Evolutionary conservation across 2,888 invertebrate genomes (phyloP), one percentile per base, ranked within the genome.

Genomic region (Thysanoteuthis rhombus): DNA sequence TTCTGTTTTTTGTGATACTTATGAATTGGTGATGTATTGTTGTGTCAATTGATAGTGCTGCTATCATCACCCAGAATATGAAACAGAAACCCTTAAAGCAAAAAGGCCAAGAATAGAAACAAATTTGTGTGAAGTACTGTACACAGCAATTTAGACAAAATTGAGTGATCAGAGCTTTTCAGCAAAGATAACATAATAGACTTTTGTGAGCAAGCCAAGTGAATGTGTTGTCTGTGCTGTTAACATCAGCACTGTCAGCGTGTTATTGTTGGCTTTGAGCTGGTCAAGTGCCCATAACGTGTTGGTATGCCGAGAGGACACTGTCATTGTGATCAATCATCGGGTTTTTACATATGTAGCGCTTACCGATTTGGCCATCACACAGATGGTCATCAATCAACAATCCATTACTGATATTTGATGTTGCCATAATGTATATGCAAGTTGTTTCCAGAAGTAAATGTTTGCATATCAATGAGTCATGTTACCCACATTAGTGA

Each of bases 261-360:
- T 36, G n/a, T 75, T 75, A 75, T 75, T 75, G 75, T 75, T 75
- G n/a, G 75, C 75, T 75, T 75, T 75, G 75, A 75, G 75, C 75
- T 75, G 75, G 75, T 75, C 75, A 75, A 75, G 75, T 75, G 75
- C 75, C n/a, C n/a, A 75, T 75, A 75, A 75, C n/a, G 75, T 75
- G 75, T 75, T 36, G 75, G 75, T 36, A n/a, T 75, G 75, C 75
- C 2, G 75, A 75, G n/a, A n/a, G 75, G 75, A 75, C 75, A 75
- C 19, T 75, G 75, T 75, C 75, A 75, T n/a, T 75, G 75, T 75
- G 75, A 75, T 75, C 75, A 75, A 75, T 75, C 75, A 75, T 75
- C 16, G 75, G 6, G 75, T 75, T 75, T 75, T 75, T 75, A 75
- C 75, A 75, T 75, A 75, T 36, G 75, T 75, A 75, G 75, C 75